A percentile compares a stretch with the other conserved stretches of the same genome.
Conservation (phyloP, 2,113 vertebrate genomes). For the Ifrita kowaldi region DNA sequence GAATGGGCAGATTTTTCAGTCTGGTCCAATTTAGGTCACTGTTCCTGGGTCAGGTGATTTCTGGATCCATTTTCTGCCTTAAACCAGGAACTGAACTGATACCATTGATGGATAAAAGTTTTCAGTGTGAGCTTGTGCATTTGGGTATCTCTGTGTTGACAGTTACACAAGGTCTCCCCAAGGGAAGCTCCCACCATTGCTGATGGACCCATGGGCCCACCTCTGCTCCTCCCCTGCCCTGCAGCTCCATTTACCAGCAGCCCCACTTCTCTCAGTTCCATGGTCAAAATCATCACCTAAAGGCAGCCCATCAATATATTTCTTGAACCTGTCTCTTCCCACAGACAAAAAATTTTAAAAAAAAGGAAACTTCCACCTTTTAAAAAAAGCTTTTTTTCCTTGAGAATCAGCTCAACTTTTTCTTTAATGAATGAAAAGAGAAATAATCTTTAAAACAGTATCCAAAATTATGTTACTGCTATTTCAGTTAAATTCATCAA, state of each 20-base stretch:
- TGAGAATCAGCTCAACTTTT: not conserved
- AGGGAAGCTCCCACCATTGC: rapidly evolving
- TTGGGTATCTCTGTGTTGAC: not conserved
- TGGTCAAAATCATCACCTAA: not conserved
- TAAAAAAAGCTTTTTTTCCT: not conserved
- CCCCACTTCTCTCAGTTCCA: not conserved
- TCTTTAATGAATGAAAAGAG: not conserved
- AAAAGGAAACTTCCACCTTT: not conserved
- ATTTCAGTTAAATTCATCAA: not conserved
- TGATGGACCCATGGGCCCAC: too few relatives aligned
- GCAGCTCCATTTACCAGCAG: not conserved
- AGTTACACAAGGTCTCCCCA: not conserved
- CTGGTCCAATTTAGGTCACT: not conserved
- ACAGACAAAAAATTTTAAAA: not conserved
- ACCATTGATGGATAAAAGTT: not conserved
- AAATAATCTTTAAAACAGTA: not conserved
- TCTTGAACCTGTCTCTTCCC: not conserved
- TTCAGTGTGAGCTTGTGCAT: not conserved
- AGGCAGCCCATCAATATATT: not conserved
- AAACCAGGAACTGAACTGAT: not conserved
- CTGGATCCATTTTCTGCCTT: not conserved
- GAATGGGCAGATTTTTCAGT: not conserved
- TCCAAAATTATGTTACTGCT: not conserved
- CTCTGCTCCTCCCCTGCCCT: not conserved
- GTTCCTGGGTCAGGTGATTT: not conserved